Percentiles rank a stretch among this genome's conserved stretches.
Evolutionary conservation across 2,888 invertebrate species (phyloP).

Genomic region (Platynereis dumerilii): DNA sequence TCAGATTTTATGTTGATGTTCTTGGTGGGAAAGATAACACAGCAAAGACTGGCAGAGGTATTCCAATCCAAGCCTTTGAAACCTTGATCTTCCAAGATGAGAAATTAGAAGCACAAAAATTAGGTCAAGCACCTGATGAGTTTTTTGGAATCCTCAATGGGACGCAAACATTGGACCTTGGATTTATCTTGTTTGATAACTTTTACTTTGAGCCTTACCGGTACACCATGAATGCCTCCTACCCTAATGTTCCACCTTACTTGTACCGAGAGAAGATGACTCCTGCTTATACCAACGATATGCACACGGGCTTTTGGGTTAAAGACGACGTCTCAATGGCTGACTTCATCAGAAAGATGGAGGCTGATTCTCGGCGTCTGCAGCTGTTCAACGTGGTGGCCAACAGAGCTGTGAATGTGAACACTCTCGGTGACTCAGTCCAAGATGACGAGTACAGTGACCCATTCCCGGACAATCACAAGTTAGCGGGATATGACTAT

Average conservation of each 20-base stretch:
- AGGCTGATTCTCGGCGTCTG: neutral
- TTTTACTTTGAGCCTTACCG: conserved; percentile 1
- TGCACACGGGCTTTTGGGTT: neutral
- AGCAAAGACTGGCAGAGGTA: no score
- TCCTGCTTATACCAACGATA: neutral
- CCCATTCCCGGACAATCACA: neutral
- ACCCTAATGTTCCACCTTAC: neutral
- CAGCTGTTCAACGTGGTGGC: neutral
- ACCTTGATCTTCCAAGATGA: conserved; percentile 4
- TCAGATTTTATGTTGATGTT: conserved; percentile 4
- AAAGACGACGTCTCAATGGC: neutral
- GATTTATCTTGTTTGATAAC: conserved; percentile 3
- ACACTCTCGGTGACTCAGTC: neutral
- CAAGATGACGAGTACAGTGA: neutral
- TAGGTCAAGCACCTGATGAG: neutral
- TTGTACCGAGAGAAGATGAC: neutral
- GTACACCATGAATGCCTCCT: neutral
- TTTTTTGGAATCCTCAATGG: neutral
- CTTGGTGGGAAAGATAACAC: neutral
- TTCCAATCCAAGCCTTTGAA: neutral
- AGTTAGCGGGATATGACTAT: neutral
- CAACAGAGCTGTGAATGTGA: neutral
- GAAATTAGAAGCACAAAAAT: neutral
- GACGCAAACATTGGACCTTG: neutral
- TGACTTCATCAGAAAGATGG: neutral